Evolutionary conservation across 1,140 invertebrate species (phyloP).

Genomic region (Micrasema minimum): DNA sequence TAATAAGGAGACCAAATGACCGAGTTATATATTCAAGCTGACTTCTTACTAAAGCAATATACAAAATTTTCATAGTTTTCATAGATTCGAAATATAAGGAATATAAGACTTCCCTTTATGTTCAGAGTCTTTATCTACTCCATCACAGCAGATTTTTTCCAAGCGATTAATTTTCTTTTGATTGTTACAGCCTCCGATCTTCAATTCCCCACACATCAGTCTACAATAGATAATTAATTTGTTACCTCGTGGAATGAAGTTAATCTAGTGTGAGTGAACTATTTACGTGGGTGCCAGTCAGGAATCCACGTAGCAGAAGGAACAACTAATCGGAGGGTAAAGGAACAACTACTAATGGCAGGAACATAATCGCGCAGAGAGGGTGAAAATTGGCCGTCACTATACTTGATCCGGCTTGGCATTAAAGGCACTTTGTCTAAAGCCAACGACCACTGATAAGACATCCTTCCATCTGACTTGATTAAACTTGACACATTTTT

Average conservation of each 20-base stretch:
- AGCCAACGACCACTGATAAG: background rate
- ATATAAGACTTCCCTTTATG: no score
- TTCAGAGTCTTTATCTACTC: no score
- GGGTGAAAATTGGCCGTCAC: conserved; percentile 6
- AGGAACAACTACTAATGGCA: background rate
- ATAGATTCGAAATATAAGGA: no score
- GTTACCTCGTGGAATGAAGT: conserved; percentile 1
- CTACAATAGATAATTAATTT: conserved; percentile 5
- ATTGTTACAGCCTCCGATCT: background rate
- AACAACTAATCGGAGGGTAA: background rate
- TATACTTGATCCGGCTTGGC: background rate
- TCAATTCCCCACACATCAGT: conserved; percentile 2
- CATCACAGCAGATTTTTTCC: background rate
- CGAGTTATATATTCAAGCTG: no score
- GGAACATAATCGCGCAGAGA: background rate
- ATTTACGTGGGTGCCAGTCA: conserved; percentile 5
- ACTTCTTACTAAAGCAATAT: no score
- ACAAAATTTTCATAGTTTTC: no score
- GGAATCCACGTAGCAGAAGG: background rate
- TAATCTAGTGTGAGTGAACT: conserved; percentile 21
- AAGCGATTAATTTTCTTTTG: background rate
- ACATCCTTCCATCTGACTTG: background rate
- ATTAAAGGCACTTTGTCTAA: background rate
- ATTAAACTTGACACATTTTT: no score
- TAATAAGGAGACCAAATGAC: no score